Evolutionary conservation across 2,113 vertebrate genomes (phyloP), one percentile per base, ranked within the genome.

Genomic region (Edolisoma coerulescens): DNA sequence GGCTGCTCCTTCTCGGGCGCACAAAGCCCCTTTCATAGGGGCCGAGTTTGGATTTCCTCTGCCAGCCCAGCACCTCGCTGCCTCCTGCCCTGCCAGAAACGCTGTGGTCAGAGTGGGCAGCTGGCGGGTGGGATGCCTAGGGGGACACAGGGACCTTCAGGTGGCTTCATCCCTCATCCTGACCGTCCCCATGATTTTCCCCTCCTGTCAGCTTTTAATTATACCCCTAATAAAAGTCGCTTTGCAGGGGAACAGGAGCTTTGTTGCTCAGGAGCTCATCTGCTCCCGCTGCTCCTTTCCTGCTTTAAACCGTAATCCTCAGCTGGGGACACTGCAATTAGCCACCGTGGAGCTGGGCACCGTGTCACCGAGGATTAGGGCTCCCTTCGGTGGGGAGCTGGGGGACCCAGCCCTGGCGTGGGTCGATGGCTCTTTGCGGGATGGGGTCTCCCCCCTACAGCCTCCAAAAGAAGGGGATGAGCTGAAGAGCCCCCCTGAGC

Each of bases 11-110:
- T 87, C 69, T 80, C 1, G 22, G 90, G 75, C 87, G 94, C 84
- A 97, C 96, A 97, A 97, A 97, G 96, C 93, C 92, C 92, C 97
- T 97, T 97, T 97, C 93, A 97, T 84, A 71, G 89, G 92, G 87
- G 67, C 77, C 2, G 93, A 93, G 87, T 90, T 82, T 89, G 92
- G 90, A 96, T 94, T 95, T 96, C 94, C 92, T 97, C 85, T 10
- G 14, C 84, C 88, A 95, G 85, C 79, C 90, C 90, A 94, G 92
- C 88, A 97, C 94, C 95, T 97, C 81, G 1, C 87, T 94, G 89
- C 79, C 89, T 96, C 74, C 78, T 93, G 95, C 87, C 90, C 92
- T 91, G 92, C 81, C 94, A 97, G 93, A 63, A 90, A 75, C 3
- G 1, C 73, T 87, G 96, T 16, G 89, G 89, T 81, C 44, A 4